Evolutionary conservation across 2,888 invertebrate species (phyloP).

Genomic region (Ophonus ardosiacus): DNA sequence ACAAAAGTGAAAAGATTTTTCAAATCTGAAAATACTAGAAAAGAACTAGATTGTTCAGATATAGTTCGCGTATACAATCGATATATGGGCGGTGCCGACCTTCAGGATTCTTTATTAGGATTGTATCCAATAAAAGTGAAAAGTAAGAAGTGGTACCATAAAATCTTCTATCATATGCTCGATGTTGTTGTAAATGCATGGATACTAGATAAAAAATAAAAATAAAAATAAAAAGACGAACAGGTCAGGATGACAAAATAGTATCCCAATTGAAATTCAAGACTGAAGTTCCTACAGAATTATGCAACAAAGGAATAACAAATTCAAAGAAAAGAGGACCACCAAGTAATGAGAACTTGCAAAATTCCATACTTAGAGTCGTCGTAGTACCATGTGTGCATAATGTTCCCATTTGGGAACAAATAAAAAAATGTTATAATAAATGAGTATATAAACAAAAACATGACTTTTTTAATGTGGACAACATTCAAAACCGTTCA

Average conservation of each 20-base stretch:
- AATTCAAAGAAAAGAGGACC: slow-evolving; percentile 19
- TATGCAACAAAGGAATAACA: slow-evolving; percentile 37
- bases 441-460: no score
- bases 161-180: slow-evolving; percentile 66
- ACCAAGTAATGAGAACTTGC: slow-evolving; percentile 18
- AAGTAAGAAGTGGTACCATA: slow-evolving; percentile 66
- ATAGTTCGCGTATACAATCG: slow-evolving; percentile 35
- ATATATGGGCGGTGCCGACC: slow-evolving; percentile 66
- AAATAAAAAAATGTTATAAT: not conserved
- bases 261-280: slow-evolving; percentile 52
- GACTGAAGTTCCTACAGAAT: slow-evolving; percentile 34
- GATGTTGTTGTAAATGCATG: slow-evolving; percentile 66
- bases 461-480: no score
- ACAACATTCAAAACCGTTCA: no score
- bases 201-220: slow-evolving; percentile 64
- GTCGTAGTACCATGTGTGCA: not conserved
- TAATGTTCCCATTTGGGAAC: not conserved
- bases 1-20: no score
- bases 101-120: slow-evolving; percentile 65
- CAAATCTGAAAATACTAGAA: no score
- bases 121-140: slow-evolving; percentile 66
- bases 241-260: slow-evolving; percentile 22
- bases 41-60: no score
- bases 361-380: slow-evolving; percentile 1
- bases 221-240: slow-evolving; percentile 58